Evolutionary conservation across 2,797 vertebrate species (phyloP), one percentile per base, ranked within the genome.

Genomic region (Scarus forsteni): DNA sequence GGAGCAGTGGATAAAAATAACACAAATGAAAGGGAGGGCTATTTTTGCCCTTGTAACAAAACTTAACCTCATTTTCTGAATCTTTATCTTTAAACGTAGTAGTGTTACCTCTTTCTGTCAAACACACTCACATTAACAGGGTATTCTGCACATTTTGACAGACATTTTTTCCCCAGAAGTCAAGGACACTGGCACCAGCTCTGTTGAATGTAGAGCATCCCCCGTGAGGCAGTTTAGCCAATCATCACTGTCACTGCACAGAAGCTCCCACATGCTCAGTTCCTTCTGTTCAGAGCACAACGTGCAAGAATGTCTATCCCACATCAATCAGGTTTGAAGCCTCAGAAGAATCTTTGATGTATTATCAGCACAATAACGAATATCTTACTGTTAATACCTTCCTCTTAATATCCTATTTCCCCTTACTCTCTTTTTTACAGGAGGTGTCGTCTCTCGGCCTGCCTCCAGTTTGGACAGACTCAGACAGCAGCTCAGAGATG

Each of bases 281-380:
- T 92, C 92, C 90, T 98, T 99, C 84, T 99, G 98, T 94, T 96
- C 96, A 66, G 96, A 97, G 86, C 94, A 96, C 53, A 99, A 99
- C 80, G 90, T 98, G 80, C 95, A 95, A 64, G 96, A 98, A 88
- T 97, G 97, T 87, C 88, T 97, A 51, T 92, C 94, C 0, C 97
- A 97, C 93, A 95, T 99, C 83, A 94, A 92, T 81, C 95, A 96
- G 96, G 98, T 97, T 89, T 79, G 92, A 66, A 18, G 48, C 35
- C 1, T 61, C 19, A 16, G 7, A 49, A 1, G 5, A 50, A 4
- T 56, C 12, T 57, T 10, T 63, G 15, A 19, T 65, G 14, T 62
- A 14, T 19, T 54, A 10, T 39, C 55, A 40, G 18, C 18, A 18
- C 14, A 65, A n/a, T 36, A 42, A 10, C 15, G 34, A 7, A 18